A percentile compares a stretch with the other conserved stretches of the same genome.
Conservation (phyloP, 1,140 invertebrate species). For the Melitaea cinxia region DNA sequence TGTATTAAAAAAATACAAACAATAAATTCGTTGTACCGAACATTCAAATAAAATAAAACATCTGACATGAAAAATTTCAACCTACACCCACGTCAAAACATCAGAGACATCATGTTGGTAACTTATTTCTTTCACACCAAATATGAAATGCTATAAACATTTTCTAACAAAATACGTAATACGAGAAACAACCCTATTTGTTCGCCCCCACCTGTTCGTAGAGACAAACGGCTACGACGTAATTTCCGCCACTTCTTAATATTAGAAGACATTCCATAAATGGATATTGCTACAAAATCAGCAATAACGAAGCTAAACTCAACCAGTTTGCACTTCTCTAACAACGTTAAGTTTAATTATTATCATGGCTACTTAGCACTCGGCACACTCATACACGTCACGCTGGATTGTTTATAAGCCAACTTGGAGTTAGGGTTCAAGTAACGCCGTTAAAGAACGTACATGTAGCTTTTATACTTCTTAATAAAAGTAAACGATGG, state of each 20-base stretch:
- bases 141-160: conserved; percentile 27
- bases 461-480: conserved; percentile 7
- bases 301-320: conserved; percentile 61
- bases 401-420: conserved; percentile 18
- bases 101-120: conserved; percentile 5
- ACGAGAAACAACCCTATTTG: conserved; percentile 38
- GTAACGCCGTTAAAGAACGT: not conserved
- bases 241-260: conserved; percentile 58
- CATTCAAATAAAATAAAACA: not conserved
- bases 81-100: conserved; percentile 14
- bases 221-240: conserved; percentile 41
- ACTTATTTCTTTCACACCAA: conserved; percentile 26
- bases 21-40: not conserved
- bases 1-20: not conserved
- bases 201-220: conserved; percentile 36
- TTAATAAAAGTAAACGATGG: conserved; percentile 13
- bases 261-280: conserved; percentile 53
- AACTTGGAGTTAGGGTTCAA: conserved; percentile 11
- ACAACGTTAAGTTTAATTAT: conserved; percentile 73
- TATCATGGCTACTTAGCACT: conserved; percentile 62
- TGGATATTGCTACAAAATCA: conserved; percentile 68
- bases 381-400: conserved; percentile 21
- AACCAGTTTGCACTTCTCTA: conserved; percentile 71
- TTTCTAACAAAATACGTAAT: conserved; percentile 24
- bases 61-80: not conserved